Conservation (phyloP, 2,888 invertebrate species). For the Leucophora obtusa region DNA sequence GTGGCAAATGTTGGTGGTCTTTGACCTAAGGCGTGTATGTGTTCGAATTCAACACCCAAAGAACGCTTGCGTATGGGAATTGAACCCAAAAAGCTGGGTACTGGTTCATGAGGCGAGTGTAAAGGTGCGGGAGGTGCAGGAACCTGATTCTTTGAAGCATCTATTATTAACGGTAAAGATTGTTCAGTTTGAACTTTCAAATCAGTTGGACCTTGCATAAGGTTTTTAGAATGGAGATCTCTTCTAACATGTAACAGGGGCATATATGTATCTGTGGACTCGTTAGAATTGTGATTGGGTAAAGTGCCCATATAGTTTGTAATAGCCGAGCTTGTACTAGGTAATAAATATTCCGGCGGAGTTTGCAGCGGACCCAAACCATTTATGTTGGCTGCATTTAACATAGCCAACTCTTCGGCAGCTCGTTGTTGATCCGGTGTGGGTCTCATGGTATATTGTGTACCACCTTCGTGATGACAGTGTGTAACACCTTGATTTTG, state of each 20-base stretch:
- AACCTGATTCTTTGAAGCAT: constrained; percentile 53
- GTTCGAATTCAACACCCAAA: constrained; percentile 71
- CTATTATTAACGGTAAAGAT: constrained; percentile 44
- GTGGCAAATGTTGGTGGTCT: constrained; percentile 54
- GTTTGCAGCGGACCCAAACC: constrained; percentile 28
- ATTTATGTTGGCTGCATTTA: constrained; percentile 15
- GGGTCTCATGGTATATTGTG: constrained; percentile 87
- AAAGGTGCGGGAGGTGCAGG: constrained; percentile 75
- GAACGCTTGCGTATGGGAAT: constrained; percentile 77
- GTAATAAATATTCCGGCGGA: constrained; percentile 64
- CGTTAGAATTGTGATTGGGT: constrained; percentile 59
- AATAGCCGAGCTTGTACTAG: constrained; percentile 60
- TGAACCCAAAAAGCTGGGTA: constrained; percentile 78
- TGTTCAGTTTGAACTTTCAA: constrained; percentile 68
- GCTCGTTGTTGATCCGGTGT: constrained; percentile 79
- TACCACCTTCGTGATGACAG: constrained; percentile 84
- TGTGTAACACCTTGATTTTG: constrained; percentile 81
- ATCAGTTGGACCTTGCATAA: constrained; percentile 57
- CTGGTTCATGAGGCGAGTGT: constrained; percentile 76
- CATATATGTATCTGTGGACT: constrained; percentile 76
- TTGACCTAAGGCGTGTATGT: constrained; percentile 67
- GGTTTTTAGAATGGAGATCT: constrained; percentile 82
- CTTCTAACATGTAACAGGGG: constrained; percentile 87
- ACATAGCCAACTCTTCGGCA: constrained; percentile 67
- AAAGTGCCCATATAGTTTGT: constrained; percentile 65